Evolutionary conservation across 2,113 vertebrate genomes (phyloP), one percentile per base, ranked within the genome.

Genomic region (Parus major): DNA sequence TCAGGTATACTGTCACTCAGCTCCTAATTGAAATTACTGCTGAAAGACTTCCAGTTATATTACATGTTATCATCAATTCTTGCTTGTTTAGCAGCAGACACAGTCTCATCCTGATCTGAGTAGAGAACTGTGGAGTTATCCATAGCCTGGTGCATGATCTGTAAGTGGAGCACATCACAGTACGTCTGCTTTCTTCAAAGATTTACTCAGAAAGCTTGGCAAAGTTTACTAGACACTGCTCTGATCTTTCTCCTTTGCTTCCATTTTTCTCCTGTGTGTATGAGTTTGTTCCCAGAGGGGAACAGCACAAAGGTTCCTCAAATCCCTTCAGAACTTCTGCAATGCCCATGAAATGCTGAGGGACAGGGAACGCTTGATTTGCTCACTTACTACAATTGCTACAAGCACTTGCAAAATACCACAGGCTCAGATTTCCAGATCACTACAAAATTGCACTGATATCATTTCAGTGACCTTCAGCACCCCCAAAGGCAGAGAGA

Each of bases 51-150:
- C 39, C 49, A 73, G 9, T 25, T 44, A 1, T 65, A 33, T 28
- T 52, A 72, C 23, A 77, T 68, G 22, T 28, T 66, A 29, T 10
- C 42, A 29, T 25, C 23, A 11, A 8, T 16, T 78, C 44, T 59
- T 90, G 15, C 20, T 91, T 86, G 6, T 86, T 82, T 68, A 73
- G 83, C 33, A 66, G 66, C 76, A 91, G 73, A 24, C 59, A 66
- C 19, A 35, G 42, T 60, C 61, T 55, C 81, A 78, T 27, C 7
- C 36, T 73, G 53, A 61, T 79, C 90, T 85, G 63, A 89, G 50
- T 27, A 92, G 57, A 86, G 91, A 70, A 56, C 53, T 60, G 55
- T 91, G 83, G 88, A 90, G 87, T 64, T 88, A 80, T 47, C 75
- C 49, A 15, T 15, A 56, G 79, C 59, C 71, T 94, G 69, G 77